phyloP scores from a whole-genome alignment of 2,797 vertebrate genomes.

The Balearica regulorum region DNA sequence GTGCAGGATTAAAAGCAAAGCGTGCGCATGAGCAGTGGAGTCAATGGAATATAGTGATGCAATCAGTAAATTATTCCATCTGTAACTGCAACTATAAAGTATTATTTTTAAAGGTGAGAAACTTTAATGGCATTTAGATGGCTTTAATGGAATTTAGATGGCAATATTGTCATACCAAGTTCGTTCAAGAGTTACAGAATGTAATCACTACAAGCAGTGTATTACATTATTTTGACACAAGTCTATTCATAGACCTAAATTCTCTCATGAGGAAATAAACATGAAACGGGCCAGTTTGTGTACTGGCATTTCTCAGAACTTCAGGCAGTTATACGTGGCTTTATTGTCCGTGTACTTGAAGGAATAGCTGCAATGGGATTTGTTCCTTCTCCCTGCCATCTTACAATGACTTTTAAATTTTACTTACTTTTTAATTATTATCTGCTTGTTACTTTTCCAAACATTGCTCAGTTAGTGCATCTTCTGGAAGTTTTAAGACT shows the following conservation, averaged over 20 bases:
- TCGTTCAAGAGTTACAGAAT: not conserved
- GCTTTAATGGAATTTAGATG: not conserved
- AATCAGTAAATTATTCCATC: not conserved
- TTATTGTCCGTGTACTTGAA: not conserved
- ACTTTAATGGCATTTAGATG: not conserved
- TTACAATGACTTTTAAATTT: not conserved
- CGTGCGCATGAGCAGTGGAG: conserved; percentile 2
- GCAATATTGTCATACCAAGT: not conserved
- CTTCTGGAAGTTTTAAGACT: not conserved
- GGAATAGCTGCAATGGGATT: not conserved
- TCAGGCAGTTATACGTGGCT: not conserved
- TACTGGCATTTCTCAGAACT: not conserved
- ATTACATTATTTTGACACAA: not conserved
- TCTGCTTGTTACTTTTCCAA: not conserved
- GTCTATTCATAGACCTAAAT: not conserved
- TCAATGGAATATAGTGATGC: not conserved
- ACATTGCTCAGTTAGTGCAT: not conserved
- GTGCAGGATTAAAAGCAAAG: conserved; percentile 16
- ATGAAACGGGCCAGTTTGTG: not conserved
- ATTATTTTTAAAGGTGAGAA: not conserved
- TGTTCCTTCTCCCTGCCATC: not conserved
- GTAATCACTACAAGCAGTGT: not conserved
- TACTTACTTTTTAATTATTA: not conserved
- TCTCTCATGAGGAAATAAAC: not conserved
- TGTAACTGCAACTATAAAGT: not conserved